Evolutionary conservation across 1,140 invertebrate genomes (phyloP), one percentile per base, ranked within the genome.

Genomic region (Coenobita brevimanus): DNA sequence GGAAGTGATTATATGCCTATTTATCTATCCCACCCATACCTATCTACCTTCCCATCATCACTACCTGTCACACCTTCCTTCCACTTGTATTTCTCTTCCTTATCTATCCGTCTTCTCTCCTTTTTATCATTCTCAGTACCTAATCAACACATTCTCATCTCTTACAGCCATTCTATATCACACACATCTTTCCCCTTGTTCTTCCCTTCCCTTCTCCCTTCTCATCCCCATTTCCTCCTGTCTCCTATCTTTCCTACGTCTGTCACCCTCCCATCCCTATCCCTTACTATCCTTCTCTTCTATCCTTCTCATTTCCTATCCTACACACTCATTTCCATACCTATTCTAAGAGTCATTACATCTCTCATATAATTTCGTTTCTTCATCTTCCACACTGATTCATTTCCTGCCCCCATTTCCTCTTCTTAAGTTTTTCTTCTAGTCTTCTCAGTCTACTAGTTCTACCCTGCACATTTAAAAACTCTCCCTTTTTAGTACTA

Each of bases 401-500:
- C 54, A 57, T 57, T n/a, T 57, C 54, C 54, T 57, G 54, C 54
- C 54, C n/a, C n/a, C 54, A 57, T n/a, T 57, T 57, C 54, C n/a
- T n/a, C n/a, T 57, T 57, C 54, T n/a, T 57, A 57, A 13, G 13
- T 57, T 57, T n/a, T 64, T 67, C 62, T 67, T 8, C 36, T n/a
- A 13, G 27, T n/a, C 36, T 64, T 64, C 62, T n/a, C 30, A 24
- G n/a, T 21, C 3, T 64, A 24, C 30, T 64, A 21, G 3, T 64
- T 6, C n/a, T 3, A 24, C 4, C 17, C n/a, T 64, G 30, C 62
- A 6, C n/a, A n/a, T 3, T 13, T 10, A 57, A n/a, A 57, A 6
- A 64, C 3, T 24, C 62, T 64, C 3, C 30, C n/a, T 64, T 21
- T 3, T 64, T 21, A n/a, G n/a, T 64, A 24, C 30, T 64, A 6